Evolutionary conservation across 2,888 invertebrate species (phyloP), one percentile per base, ranked within the genome.

Genomic region (Dryobotodes eremita): DNA sequence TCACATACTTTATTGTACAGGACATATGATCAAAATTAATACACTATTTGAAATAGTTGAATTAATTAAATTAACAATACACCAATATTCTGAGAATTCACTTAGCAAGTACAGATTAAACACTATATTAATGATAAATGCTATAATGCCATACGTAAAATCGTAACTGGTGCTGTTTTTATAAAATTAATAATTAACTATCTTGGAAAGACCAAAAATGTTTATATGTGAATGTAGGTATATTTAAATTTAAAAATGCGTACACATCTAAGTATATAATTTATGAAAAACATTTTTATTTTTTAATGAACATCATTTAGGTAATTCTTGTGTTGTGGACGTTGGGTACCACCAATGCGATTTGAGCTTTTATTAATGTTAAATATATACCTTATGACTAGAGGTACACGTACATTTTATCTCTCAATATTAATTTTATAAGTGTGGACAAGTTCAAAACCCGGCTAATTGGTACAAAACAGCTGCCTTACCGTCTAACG

Each of bases 331-430:
- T 73, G 26, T 61, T 79, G 79, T 80, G 75, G 65, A 64, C 79
- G 77, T 77, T 42, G 59, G 62, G 57, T 79, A 79, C 79, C 72
- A 75, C 72, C 62, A 84, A 75, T 79, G 73, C 36, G 11, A 83
- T 48, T 85, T 84, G 84, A 85, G 83, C 82, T 86, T 85, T 77
- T 71, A 73, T 83, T 86, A 64, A 7, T 77, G 53, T 78, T 75
- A 80, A 72, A 75, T 76, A 80, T 68, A 85, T 81, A 79, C 79
- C 90, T 92, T 92, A 91, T 88, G 91, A 91, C 91, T 92, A 92
- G 90, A 90, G 65, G 76, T 83, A 79, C 64, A 77, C 78, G 10
- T 75, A 76, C 5, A 74, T 57, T 79, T 46, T 55, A 75, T 48
- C 50, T 61, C 71, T 62, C 11, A 15, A 68, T 50, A 23, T 48